Conservation (phyloP, 2,888 invertebrate species). For the Pandemis heparana region DNA sequence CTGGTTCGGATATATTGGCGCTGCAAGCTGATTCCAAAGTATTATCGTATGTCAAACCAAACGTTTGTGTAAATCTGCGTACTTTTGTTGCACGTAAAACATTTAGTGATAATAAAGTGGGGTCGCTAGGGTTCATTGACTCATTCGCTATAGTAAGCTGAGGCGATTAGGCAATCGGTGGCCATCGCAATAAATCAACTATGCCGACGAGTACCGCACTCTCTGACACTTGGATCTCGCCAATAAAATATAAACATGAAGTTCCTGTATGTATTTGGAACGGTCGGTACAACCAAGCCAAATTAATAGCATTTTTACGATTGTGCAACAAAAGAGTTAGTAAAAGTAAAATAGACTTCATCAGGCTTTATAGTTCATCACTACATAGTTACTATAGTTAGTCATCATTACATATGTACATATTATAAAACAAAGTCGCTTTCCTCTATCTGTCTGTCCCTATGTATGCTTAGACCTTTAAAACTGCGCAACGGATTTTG, state of each 20-base stretch:
- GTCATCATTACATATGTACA: too few species aligned
- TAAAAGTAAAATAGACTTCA: too few species aligned
- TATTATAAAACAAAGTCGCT: too few species aligned
- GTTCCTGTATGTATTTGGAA: background rate
- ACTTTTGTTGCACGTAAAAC: background rate
- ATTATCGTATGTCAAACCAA: background rate
- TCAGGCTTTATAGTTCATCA: background rate
- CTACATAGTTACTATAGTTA: too few species aligned
- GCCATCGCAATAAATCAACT: constrained; percentile 33
- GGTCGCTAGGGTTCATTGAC: constrained; percentile 22
- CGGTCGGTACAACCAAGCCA: background rate
- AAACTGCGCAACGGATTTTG: too few species aligned
- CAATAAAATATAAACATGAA: constrained; percentile 10
- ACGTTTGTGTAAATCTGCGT: background rate
- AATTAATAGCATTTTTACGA: background rate
- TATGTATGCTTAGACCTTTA: too few species aligned
- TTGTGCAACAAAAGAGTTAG: too few species aligned
- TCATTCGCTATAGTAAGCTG: constrained; percentile 25
- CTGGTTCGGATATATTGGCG: too few species aligned
- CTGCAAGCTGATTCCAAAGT: too few species aligned
- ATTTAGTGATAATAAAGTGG: constrained; percentile 5
- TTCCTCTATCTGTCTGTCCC: too few species aligned
- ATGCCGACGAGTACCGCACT: constrained; percentile 14
- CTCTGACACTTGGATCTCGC: background rate
- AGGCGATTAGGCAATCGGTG: constrained; percentile 34